Evolutionary conservation across 2,797 vertebrate species (phyloP), one percentile per base, ranked within the genome.

Genomic region (Nasua narica): DNA sequence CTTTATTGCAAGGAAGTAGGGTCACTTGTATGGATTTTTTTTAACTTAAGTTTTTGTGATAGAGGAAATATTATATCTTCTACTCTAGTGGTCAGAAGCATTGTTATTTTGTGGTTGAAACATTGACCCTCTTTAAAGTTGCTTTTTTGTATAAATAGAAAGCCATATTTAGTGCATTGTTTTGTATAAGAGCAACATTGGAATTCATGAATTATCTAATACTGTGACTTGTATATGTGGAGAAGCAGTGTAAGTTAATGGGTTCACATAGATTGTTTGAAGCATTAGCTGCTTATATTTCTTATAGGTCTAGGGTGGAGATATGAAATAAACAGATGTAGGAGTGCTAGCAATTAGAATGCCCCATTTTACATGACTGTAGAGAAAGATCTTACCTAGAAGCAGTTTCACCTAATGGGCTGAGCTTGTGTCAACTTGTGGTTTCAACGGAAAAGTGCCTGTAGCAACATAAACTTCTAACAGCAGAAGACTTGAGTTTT

Each of bases 371-470:
- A 78, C 11, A 16, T 90, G 74, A 82, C 46, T 90, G 7, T 82
- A 19, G 52, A 88, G 48, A 40, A 93, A 62, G 92, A 82, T 82
- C 25, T 76, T 94, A 46, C 32, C 74, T 60, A 81, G 40, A 72
- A 91, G 90, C 40, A 90, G n/a, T 96, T 40, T 90, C 29, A 62
- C 69, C 94, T 94, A 82, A 89, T 89, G 69, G 77, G 13, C 69
- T 78, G 13, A 87, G 52, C n/a, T 92, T 92, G 48, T 96, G 87
- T 94, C 70, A 85, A 18, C 79, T 92, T 93, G 91, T 96, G 91
- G 95, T 98, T 96, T 98, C 84, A 96, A 83, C 76, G 40, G 91
- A 94, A 97, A 90, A 96, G 78, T 90, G 32, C 69, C 50, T 97
- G 69, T 93, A 83, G 91, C 69, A 97, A 90, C 43, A 87, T 92